Base-by-base conservation (phyloP, 2,113 vertebrate species). In the Hepsetus odoe region DNA sequence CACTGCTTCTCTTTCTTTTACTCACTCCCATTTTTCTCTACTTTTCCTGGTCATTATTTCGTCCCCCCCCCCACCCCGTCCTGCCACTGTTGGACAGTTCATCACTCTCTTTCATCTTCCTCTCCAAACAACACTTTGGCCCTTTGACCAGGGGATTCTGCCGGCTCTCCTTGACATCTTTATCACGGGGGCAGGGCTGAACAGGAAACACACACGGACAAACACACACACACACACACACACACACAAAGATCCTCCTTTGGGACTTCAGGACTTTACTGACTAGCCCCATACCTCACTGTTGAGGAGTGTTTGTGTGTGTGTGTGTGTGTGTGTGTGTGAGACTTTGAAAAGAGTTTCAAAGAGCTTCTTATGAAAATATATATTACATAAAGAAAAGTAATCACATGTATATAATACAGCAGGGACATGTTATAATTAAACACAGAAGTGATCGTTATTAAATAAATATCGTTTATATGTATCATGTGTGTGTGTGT, bases 141-240 rank as follows among this genome's bases (percentile, higher is more conserved):
- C n/a, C n/a, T n/a, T n/a, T n/a, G n/a, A n/a, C n/a, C 93, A 95
- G 80, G 84, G 82, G 89, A 88, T 83, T 88, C 64, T 90, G 90
- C 85, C 90, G 88, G 83, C 73, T 86, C 88, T 91, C 92, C 42
- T 87, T 94, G 93, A 95, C 89, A 91, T 94, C 95, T 95, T 93
- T 91, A 95, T 95, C 87, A 35, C 16, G 88, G 88, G 92, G 65
- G 89, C 89, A 86, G 89, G 91, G 91, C 90, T 87, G 91, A 85
- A 83, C 85, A 78, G 90, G 55, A 56, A 20, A 56, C 55, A 22
- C n/a, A 44, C 88, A 59, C 71, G 14, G 33, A 71, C 83, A 85
- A 86, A 89, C 82, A 86, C 7, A 28, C 40, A 22, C 64, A 33
- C 72, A 46, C 40, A 58, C 40, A 53, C 42, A 22, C 65, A 51